Conservation (phyloP, 1,140 invertebrate genomes). For the Drosophila ironensis region DNA sequence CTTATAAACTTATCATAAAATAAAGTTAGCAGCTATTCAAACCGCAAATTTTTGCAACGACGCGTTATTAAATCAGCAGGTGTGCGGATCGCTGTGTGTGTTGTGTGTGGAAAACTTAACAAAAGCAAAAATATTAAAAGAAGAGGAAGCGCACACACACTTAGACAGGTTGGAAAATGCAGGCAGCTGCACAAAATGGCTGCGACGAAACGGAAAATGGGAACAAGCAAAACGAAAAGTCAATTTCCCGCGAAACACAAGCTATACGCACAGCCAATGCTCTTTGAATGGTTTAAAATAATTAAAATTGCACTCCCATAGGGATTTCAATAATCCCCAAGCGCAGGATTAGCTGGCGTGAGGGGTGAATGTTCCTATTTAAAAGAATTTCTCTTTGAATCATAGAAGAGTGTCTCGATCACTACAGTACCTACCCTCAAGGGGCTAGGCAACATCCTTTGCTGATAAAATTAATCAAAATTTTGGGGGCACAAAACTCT, state of each 20-base stretch:
- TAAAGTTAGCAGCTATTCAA: conserved; percentile 73
- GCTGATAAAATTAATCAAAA: too few species aligned
- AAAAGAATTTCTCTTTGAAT: too few species aligned
- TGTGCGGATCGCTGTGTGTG: conserved; percentile 17
- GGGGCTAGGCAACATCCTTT: too few species aligned
- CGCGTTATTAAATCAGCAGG: conserved; percentile 66
- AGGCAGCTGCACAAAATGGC: conserved; percentile 58
- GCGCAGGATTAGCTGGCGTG: too few species aligned
- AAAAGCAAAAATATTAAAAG: conserved; percentile 45
- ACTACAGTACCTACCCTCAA: too few species aligned
- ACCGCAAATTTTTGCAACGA: conserved; percentile 66
- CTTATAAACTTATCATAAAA: conserved; percentile 77
- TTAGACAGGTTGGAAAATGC: conserved; percentile 26
- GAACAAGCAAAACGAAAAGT: conserved; percentile 50
- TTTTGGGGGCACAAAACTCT: too few species aligned
- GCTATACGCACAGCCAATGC: background rate
- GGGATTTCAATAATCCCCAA: too few species aligned
- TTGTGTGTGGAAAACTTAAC: conserved; percentile 42
- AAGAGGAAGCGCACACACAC: conserved; percentile 9
- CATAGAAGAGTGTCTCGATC: too few species aligned
- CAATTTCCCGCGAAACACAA: background rate
- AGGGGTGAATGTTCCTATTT: too few species aligned
- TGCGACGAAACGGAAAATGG: conserved; percentile 41
- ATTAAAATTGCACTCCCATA: too few species aligned
- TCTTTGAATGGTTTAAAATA: background rate